These are phyloP conservation scores for Bufo gargarizans DNA, from an alignment of 2,113 vertebrate species.

Conservation along the genomic window DNA sequence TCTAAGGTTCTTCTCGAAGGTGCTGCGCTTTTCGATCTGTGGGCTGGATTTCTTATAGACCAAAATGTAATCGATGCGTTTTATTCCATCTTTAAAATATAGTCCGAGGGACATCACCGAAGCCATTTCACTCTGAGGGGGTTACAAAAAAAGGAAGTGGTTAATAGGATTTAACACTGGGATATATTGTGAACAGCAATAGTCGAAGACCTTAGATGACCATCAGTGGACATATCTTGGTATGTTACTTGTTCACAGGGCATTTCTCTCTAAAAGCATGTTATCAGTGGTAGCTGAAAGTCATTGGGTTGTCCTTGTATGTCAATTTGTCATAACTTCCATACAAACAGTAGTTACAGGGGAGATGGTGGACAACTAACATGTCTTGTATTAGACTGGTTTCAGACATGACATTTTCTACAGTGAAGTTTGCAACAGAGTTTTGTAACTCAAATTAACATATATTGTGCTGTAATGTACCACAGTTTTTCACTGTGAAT, in stretches of 20 bases:
- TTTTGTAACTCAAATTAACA: too few species aligned
- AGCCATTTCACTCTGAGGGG: slow-evolving; percentile 72
- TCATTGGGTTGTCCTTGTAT: neutral
- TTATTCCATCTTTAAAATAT: slow-evolving; percentile 94
- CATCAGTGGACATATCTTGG: neutral
- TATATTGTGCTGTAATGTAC: too few species aligned
- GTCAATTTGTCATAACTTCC: neutral
- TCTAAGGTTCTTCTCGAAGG: slow-evolving; percentile 95
- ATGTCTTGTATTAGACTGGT: too few species aligned
- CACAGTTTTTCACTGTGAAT: too few species aligned
- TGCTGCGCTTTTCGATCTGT: slow-evolving; percentile 94
- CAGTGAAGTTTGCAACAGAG: too few species aligned
- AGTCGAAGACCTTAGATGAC: neutral
- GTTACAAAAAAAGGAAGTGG: slow-evolving; percentile 45
- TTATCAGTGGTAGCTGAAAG: neutral
- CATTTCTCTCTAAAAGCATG: neutral
- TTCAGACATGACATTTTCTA: too few species aligned
- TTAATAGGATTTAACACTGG: neutral
- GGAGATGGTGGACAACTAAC: neutral
- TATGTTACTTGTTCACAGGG: neutral
- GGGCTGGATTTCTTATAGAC: slow-evolving; percentile 95
- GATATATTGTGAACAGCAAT: neutral
- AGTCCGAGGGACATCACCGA: slow-evolving; percentile 79
- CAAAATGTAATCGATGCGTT: slow-evolving; percentile 95
- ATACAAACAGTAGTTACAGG: neutral